A percentile compares a stretch with the other conserved stretches of the same genome.
phyloP scores from a whole-genome alignment of 2,113 vertebrate genomes.

The Chionis minor region DNA sequence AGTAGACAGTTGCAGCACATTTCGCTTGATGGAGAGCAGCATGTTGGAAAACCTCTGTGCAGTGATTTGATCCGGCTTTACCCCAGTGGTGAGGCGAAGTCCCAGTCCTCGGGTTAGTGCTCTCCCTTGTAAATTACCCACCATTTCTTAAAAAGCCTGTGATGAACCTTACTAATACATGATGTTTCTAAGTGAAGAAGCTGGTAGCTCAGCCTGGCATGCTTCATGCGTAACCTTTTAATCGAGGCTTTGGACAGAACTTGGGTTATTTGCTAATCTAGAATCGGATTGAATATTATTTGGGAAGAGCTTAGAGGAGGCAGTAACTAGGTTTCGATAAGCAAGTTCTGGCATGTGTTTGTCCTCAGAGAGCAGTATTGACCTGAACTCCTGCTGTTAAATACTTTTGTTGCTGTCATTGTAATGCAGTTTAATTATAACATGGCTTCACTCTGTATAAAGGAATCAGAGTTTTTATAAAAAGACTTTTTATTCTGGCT shows the following conservation, averaged over 20 bases:
- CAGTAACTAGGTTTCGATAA: not conserved
- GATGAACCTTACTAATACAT: not conserved
- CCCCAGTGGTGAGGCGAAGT: slow-evolving; percentile 80
- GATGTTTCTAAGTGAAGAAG: not conserved
- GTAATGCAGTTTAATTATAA: not conserved
- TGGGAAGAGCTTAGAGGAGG: not conserved
- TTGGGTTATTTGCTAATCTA: not conserved
- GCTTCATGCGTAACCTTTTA: not conserved
- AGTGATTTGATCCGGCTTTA: slow-evolving; percentile 87
- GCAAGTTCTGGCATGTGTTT: not conserved
- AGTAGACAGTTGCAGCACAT: slow-evolving; percentile 78
- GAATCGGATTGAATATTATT: not conserved
- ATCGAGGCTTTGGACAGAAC: not conserved
- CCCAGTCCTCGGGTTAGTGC: slow-evolving; percentile 76
- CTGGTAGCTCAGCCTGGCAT: not conserved
- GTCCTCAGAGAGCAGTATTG: not conserved
- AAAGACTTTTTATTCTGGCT: not conserved
- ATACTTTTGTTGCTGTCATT: not conserved
- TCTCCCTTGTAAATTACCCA: not conserved
- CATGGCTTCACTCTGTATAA: not conserved
- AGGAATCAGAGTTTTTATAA: not conserved
- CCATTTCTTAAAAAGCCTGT: not conserved
- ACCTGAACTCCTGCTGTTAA: not conserved
- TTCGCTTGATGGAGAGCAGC: slow-evolving; percentile 75
- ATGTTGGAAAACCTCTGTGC: slow-evolving; percentile 83